A percentile compares a stretch with the other conserved stretches of the same genome.
These are phyloP conservation scores for Pteruthius melanotis DNA, from an alignment of 2,113 vertebrate genomes.

Conservation along the genomic window DNA sequence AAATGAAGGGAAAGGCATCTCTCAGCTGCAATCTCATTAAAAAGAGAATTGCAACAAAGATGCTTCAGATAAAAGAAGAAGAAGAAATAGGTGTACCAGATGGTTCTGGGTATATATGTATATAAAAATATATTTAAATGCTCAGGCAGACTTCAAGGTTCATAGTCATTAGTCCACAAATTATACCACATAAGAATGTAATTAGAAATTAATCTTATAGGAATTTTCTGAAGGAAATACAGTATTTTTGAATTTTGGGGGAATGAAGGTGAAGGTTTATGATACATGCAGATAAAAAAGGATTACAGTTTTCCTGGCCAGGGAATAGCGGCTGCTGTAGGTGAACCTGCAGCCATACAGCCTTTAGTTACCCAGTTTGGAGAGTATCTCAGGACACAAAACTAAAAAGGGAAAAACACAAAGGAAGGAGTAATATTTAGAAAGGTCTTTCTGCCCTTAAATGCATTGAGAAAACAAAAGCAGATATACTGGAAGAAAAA, in stretches of 20 bases:
- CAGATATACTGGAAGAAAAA: neutral
- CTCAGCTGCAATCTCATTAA: neutral
- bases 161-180: neutral
- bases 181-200: neutral
- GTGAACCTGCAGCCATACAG: neutral
- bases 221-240: neutral
- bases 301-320: neutral
- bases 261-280: neutral
- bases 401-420: fast-evolving
- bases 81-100: neutral
- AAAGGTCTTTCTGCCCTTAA: neutral
- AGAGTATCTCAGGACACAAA: neutral
- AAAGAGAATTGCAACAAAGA: neutral
- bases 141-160: neutral
- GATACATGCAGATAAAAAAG: neutral
- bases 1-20: neutral
- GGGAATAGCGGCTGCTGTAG: neutral
- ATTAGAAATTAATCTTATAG: neutral
- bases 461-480: neutral
- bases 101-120: no score
- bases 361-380: neutral
- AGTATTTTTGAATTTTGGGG: neutral
- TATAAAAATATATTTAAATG: neutral
- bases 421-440: neutral
- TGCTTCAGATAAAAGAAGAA: neutral